These are phyloP conservation scores for Leguminivora glycinivorella DNA, from an alignment of 1,140 invertebrate species.

Conservation along the genomic window DNA sequence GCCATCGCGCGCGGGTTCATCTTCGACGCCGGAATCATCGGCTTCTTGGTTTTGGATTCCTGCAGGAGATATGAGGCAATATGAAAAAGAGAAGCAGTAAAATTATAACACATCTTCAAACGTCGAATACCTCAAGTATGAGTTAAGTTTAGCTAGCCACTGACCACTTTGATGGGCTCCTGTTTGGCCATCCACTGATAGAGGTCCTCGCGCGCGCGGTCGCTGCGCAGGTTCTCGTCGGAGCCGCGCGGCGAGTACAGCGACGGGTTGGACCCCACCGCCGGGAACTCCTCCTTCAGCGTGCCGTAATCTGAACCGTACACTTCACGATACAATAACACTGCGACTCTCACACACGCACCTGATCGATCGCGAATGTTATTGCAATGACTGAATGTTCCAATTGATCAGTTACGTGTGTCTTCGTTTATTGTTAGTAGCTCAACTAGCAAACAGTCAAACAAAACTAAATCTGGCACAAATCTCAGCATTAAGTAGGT, in stretches of 20 bases:
- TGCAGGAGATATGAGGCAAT: conserved; percentile 31
- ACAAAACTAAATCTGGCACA: background rate
- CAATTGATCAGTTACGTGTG: too few species aligned
- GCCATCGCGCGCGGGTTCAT: conserved; percentile 69
- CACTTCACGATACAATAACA: conserved; percentile 22
- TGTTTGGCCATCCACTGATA: conserved; percentile 98
- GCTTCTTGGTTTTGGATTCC: conserved; percentile 66
- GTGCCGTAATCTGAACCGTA: conserved; percentile 83
- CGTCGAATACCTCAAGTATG: too few species aligned
- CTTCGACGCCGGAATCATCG: conserved; percentile 62
- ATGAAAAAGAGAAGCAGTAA: background rate
- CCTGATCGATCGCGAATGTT: too few species aligned
- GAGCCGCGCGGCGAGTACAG: conserved; percentile 75
- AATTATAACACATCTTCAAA: too few species aligned
- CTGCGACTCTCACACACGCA: background rate
- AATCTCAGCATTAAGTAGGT: background rate
- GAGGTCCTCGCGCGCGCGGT: conserved; percentile 87
- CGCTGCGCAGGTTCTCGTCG: conserved; percentile 62
- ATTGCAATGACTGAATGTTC: too few species aligned
- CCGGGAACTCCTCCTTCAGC: conserved; percentile 83
- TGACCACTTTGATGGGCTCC: conserved; percentile 81
- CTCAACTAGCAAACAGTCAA: background rate
- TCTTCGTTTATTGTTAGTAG: too few species aligned
- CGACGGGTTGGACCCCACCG: conserved; percentile 76
- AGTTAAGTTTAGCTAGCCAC: conserved; percentile 32